Evolutionary conservation across 2,113 vertebrate species (phyloP).

Genomic region (Paracanthobrama guichenoti): DNA sequence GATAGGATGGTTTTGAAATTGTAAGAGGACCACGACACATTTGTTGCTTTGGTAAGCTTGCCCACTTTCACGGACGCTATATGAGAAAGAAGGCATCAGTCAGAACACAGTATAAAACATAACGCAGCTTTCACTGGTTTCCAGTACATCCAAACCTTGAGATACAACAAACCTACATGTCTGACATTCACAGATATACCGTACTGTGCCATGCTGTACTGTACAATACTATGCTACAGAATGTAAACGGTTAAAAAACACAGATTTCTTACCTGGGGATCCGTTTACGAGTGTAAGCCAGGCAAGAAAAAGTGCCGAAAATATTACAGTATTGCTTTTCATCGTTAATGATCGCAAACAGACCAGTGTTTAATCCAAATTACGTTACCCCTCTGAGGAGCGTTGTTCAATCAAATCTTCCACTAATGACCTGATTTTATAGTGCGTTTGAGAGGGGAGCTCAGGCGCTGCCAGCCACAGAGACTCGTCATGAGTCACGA

Average conservation of each 20-base stretch:
- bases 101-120: not conserved
- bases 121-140: not conserved
- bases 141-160: not conserved
- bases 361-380: too few relatives aligned
- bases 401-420: not conserved
- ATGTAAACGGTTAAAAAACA: not conserved
- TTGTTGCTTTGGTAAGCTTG: conserved; percentile 63
- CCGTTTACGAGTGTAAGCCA: not conserved
- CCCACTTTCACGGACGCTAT: conserved; percentile 7
- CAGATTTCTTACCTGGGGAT: conserved; percentile 29
- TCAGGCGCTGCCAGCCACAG: not conserved
- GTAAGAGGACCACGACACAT: conserved; percentile 84
- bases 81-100: not conserved
- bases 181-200: not conserved
- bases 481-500: conserved; percentile 11
- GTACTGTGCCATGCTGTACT: not conserved
- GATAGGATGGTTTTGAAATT: conserved; percentile 89
- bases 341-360: not conserved
- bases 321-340: not conserved
- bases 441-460: not conserved
- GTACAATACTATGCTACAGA: not conserved
- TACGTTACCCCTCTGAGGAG: not conserved
- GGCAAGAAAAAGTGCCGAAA: not conserved
- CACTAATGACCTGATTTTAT: not conserved
- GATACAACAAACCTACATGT: not conserved